A percentile compares a stretch with the other conserved stretches of the same genome.
These are phyloP conservation scores for Acestrorhynchus altus DNA, from an alignment of 2,797 vertebrate species.

Conservation along the genomic window DNA sequence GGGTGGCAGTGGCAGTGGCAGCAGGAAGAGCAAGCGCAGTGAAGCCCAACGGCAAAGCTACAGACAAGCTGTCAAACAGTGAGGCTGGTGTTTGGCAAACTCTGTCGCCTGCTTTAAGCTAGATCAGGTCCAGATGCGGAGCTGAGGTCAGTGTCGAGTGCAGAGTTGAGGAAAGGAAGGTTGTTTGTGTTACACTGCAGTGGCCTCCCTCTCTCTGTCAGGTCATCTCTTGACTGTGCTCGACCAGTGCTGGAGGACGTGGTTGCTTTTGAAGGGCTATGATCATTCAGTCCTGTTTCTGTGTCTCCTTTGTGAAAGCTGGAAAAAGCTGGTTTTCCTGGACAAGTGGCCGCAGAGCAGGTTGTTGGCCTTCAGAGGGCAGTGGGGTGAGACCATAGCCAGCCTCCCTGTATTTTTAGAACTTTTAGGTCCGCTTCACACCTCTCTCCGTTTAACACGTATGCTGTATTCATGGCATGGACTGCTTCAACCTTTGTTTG, in stretches of 20 bases:
- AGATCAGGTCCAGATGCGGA: slow-evolving; percentile 27
- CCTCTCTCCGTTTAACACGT: slow-evolving; percentile 23
- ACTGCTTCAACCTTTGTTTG: slow-evolving; percentile 5
- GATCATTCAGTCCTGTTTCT: not conserved
- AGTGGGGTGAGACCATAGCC: slow-evolving; percentile 40
- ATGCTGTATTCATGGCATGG: slow-evolving; percentile 22
- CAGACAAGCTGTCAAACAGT: slow-evolving; percentile 72
- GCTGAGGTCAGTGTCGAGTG: slow-evolving; percentile 17
- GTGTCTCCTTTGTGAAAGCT: not conserved
- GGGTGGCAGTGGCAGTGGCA: slow-evolving; percentile 14
- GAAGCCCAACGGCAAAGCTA: slow-evolving; percentile 73
- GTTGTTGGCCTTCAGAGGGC: slow-evolving; percentile 6
- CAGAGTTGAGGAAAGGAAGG: slow-evolving; percentile 8
- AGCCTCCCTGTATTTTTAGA: slow-evolving; percentile 31
- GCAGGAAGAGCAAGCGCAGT: slow-evolving; percentile 70
- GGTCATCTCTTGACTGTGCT: slow-evolving; percentile 2
- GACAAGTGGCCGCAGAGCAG: slow-evolving; percentile 31
- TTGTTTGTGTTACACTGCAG: slow-evolving; percentile 24
- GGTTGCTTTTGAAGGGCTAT: not conserved
- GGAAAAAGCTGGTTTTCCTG: slow-evolving; percentile 39
- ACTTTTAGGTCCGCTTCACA: slow-evolving; percentile 15
- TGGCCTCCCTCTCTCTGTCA: slow-evolving; percentile 3
- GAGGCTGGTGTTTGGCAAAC: slow-evolving; percentile 52
- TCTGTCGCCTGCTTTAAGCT: slow-evolving; percentile 18
- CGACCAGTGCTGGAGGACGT: slow-evolving; percentile 16